phyloP scores from a whole-genome alignment of 2,113 vertebrate genomes.

The Melanerpes aurifrons region DNA sequence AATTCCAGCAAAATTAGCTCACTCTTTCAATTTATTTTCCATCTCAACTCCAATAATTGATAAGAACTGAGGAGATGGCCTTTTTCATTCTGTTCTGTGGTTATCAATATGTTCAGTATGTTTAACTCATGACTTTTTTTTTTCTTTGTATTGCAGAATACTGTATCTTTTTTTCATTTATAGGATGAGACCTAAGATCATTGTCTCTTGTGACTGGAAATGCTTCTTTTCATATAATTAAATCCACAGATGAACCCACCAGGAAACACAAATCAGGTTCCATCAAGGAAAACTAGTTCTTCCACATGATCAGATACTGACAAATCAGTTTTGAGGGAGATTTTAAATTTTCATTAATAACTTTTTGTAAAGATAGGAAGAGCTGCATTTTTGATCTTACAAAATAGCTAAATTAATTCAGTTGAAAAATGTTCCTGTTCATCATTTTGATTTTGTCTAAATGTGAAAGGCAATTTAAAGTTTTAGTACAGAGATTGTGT shows the following conservation, averaged over 20 bases:
- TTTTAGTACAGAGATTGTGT: not conserved
- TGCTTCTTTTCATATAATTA: conserved; percentile 65
- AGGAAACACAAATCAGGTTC: conserved; percentile 29
- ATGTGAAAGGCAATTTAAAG: not conserved
- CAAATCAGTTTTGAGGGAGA: conserved; percentile 35
- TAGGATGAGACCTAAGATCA: conserved; percentile 19
- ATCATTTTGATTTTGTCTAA: not conserved
- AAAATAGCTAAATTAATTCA: not conserved
- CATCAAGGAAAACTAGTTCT: conserved; percentile 13
- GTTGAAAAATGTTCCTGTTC: not conserved
- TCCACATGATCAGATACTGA: conserved; percentile 42
- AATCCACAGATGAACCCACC: conserved; percentile 27
- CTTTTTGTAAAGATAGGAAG: not conserved
- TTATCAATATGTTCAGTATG: not conserved
- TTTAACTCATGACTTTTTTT: not conserved
- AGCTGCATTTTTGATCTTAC: not conserved
- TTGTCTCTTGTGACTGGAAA: conserved; percentile 27
- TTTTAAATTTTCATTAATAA: conserved; percentile 32
- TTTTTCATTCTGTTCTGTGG: not conserved
- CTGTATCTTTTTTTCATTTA: not conserved
- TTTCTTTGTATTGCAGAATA: not conserved
- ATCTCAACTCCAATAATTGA: not conserved
- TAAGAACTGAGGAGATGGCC: conserved; percentile 9
- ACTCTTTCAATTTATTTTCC: not conserved
- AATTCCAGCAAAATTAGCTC: not conserved